Evolutionary conservation across 2,113 vertebrate genomes (phyloP), one percentile per base, ranked within the genome.

Genomic region (Murina feae): DNA sequence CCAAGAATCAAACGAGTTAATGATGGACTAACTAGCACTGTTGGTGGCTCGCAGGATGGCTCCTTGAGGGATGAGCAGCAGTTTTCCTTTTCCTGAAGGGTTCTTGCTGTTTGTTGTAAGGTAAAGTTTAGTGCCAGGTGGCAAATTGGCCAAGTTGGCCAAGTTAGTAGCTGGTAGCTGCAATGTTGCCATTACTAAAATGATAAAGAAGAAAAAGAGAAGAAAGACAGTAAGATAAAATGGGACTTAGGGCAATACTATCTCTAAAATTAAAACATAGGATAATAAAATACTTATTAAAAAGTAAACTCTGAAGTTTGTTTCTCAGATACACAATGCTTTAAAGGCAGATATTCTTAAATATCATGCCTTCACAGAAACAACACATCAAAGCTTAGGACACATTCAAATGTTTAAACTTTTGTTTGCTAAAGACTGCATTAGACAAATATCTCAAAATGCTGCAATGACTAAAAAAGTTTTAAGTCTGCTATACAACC

Each of bases 31-130:
- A 98, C 98, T 98, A 92, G 98, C 98, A 97, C 96, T 98, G 97
- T 98, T 99, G 76, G 99, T 99, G 80, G 99, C 99, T 93, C 99
- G 96, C 89, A 99, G 98, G 90, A 99, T 99, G 86, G 99, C 99
- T 98, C 99, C 99, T 97, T 99, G 99, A 60, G 99, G 99, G 89
- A 99, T 99, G 91, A 99, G 99, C 89, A 99, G 98, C 93, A 99
- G 98, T 97, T 99, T 99, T 97, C 99, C 99, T 98, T 99, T 99
- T 91, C 99, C 99, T 4, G 99, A 99, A 47, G 99, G 99, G 92
- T 99, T 99, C 98, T 99, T 99, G 98, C 99, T 99, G 97, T 99
- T 99, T 53, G 99, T 99, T 83, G 99, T 99, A 94, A 99, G 98
- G 98, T 99, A 99, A 37, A 99, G 99, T 95, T 99, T 99, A 93